phyloP scores from a whole-genome alignment of 1,140 invertebrate species.

The Drosophila rhopaloa region DNA sequence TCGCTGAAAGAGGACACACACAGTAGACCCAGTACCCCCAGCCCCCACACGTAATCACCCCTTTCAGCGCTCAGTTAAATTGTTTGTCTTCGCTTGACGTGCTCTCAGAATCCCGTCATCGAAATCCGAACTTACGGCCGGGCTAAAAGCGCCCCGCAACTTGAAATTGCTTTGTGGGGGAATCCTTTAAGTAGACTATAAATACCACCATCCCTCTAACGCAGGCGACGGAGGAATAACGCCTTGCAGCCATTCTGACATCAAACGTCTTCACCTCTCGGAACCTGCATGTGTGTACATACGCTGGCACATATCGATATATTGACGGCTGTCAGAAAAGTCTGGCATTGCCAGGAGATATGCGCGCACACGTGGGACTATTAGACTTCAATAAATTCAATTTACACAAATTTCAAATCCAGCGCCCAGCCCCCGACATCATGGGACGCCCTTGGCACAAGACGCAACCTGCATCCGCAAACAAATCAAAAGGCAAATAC shows the following conservation, averaged over 20 bases:
- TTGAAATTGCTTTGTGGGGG: constrained; percentile 70
- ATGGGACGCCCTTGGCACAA: constrained; percentile 59
- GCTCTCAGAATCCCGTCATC: constrained; percentile 63
- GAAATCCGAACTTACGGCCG: constrained; percentile 58
- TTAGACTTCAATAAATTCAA: constrained; percentile 83
- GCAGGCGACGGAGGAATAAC: constrained; percentile 56
- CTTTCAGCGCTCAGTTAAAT: constrained; percentile 64
- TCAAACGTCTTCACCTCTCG: constrained; percentile 75
- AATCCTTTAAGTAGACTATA: constrained; percentile 79
- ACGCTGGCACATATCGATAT: constrained; percentile 15
- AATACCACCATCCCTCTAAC: constrained; percentile 46
- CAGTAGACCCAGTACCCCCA: constrained; percentile 13
- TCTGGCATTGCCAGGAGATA: constrained; percentile 53
- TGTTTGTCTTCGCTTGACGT: constrained; percentile 76
- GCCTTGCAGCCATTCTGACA: constrained; percentile 75
- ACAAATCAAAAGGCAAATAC: constrained; percentile 70
- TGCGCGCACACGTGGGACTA: constrained; percentile 69
- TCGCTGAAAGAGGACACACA: constrained; percentile 20
- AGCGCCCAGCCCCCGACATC: constrained; percentile 29
- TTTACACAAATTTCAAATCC: constrained; percentile 81
- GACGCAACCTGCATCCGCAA: constrained; percentile 77
- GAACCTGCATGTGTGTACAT: constrained; percentile 3
- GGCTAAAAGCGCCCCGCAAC: constrained; percentile 28
- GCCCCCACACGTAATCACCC: constrained; percentile 50
- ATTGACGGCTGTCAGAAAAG: constrained; percentile 61